Evolutionary conservation across 2,797 vertebrate genomes (phyloP), one percentile per base, ranked within the genome.

Genomic region (Chloroceryle amazona): DNA sequence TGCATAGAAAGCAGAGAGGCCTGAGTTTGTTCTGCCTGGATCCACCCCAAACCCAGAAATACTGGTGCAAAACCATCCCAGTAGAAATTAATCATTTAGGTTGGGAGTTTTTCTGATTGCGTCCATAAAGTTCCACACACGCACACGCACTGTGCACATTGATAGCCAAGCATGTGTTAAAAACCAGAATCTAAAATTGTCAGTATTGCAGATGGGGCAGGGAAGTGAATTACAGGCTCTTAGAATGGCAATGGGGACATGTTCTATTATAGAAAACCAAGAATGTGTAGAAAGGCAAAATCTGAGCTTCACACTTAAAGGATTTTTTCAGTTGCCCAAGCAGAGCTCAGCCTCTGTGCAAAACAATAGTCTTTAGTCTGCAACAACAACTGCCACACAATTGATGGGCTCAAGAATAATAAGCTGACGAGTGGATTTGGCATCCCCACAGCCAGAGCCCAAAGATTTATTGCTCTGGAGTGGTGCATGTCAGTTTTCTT

Each of bases 391-490:
- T 12, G 49, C 72, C 74, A 55, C 91, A 81, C 94, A 80, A 73
- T 28, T 67, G 83, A 86, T 42, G 67, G 67, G 62, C 81, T 90
- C 60, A 35, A 15, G 73, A 93, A 84, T 6, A 93, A 90, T 62
- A 61, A 91, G 66, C 89, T 90, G 95, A 86, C 0, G 6, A 75
- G 91, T 29, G 65, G 74, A 55, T 72, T 72, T 96, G 95, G 93
- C 89, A 91, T 54, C 74, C 57, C 39, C 75, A 65, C 54, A 91
- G 91, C 58, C 80, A 87, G 75, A 90, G 75, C 62, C 80, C 3
- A 0, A 52, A 47, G 91, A 96, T 86, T 79, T 54, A 94, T 90
- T 72, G 80, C 18, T 0, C 87, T 80, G 93, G 76, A 89, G 90
- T 20, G 63, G 12, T 22, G 47, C 66, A 73, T 0, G 9, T 81